A percentile compares a stretch with the other conserved stretches of the same genome.
These are phyloP conservation scores for Melanerpes aurifrons DNA, from an alignment of 2,113 vertebrate species.

Conservation along the genomic window DNA sequence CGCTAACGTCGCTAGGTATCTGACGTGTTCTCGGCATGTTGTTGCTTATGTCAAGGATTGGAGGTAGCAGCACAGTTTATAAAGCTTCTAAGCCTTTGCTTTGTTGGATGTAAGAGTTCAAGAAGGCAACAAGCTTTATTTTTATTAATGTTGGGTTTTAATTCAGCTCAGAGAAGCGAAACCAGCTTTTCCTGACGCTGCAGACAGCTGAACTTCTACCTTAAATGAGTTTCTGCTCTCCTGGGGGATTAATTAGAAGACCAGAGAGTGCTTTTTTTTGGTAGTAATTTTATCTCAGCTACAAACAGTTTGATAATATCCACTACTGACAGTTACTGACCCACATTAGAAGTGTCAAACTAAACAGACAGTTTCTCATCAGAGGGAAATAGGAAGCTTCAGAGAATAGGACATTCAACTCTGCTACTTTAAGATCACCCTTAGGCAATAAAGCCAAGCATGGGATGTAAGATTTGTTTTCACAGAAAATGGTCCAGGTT, in stretches of 20 bases:
- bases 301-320: slow-evolving; percentile 42
- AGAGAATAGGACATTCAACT: background rate
- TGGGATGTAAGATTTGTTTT: background rate
- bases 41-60: background rate
- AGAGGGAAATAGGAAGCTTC: background rate
- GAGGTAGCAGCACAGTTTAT: slow-evolving; percentile 1
- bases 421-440: background rate
- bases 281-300: slow-evolving; percentile 29
- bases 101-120: slow-evolving; percentile 33
- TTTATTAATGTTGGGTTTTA: slow-evolving; percentile 51
- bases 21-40: slow-evolving; percentile 6
- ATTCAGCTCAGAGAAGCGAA: slow-evolving; percentile 57
- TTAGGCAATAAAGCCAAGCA: background rate
- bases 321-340: background rate
- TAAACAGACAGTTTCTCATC: background rate
- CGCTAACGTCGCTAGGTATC: background rate
- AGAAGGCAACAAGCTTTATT: slow-evolving; percentile 36
- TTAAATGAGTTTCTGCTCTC: slow-evolving; percentile 63
- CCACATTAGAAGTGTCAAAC: slow-evolving; percentile 9
- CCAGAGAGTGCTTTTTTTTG: background rate
- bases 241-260: slow-evolving; percentile 63
- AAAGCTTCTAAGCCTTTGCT: slow-evolving; percentile 35
- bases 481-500: background rate
- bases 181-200: slow-evolving; percentile 32
- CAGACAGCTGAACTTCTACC: slow-evolving; percentile 31